Conservation (phyloP, 2,113 vertebrate species). For the Microtus oregoni region DNA sequence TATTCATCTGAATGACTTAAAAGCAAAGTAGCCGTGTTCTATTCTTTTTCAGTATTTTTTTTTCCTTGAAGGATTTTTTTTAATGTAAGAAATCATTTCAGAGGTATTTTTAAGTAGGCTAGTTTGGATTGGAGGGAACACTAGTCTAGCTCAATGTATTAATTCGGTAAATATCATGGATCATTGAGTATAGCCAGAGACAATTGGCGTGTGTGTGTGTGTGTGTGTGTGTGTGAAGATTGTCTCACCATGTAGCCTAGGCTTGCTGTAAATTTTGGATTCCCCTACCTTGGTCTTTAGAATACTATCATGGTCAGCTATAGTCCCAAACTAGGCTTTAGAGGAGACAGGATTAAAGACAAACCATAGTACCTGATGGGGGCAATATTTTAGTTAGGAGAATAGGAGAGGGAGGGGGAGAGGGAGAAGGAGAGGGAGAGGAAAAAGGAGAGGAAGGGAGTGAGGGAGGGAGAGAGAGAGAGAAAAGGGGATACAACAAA, state of each 20-base stretch:
- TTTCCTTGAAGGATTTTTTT: not conserved
- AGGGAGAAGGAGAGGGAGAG: not conserved
- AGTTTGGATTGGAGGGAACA: not conserved
- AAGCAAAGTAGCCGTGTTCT: not conserved
- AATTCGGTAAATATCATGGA: not conserved
- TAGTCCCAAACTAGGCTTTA: not conserved
- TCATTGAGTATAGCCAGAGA: not conserved
- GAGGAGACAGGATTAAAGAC: slow-evolving; percentile 21
- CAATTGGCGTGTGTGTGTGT: not conserved
- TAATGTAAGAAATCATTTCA: slow-evolving; percentile 29
- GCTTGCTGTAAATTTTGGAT: not conserved
- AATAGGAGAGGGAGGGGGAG: not conserved
- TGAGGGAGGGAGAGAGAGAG: too few relatives aligned
- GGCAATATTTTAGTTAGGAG: not conserved
- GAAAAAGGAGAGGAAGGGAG: too few relatives aligned
- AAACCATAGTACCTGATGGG: not conserved
- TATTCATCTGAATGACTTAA: not conserved
- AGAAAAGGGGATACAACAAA: not conserved
- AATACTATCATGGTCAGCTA: not conserved
- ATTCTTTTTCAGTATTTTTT: not conserved
- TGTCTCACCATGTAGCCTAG: not conserved
- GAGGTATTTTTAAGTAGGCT: slow-evolving; percentile 11
- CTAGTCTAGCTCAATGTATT: not conserved
- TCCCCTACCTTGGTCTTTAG: not conserved
- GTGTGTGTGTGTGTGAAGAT: not conserved